These are phyloP conservation scores for Plecotus auritus DNA, from an alignment of 2,113 vertebrate genomes.

Conservation along the genomic window DNA sequence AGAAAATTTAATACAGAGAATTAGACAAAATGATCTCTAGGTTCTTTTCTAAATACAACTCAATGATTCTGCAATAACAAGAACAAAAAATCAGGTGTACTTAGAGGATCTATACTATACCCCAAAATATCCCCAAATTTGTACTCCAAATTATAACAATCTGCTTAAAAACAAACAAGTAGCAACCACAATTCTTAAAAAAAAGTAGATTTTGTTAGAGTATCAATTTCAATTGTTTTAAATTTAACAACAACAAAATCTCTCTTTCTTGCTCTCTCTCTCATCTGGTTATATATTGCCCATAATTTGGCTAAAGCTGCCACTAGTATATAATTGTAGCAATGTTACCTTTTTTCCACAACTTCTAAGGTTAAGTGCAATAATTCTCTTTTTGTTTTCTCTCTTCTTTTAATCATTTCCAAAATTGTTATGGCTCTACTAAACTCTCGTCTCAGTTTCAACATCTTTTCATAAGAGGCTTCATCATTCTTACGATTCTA, in stretches of 20 bases:
- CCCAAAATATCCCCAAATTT: background rate
- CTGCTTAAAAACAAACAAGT: background rate
- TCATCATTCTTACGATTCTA: constrained; percentile 96
- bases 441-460: constrained; percentile 92
- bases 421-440: constrained; percentile 94
- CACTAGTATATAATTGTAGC: background rate
- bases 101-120: background rate
- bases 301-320: background rate
- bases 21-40: background rate
- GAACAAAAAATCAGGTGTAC: background rate
- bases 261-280: background rate
- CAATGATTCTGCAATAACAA: background rate
- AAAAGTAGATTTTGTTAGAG: background rate
- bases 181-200: background rate
- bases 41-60: constrained; percentile 35
- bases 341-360: constrained; percentile 91
- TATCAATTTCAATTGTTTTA: background rate
- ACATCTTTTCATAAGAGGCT: constrained; percentile 95
- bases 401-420: constrained; percentile 96
- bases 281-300: background rate
- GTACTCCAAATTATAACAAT: background rate
- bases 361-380: constrained; percentile 94
- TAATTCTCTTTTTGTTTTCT: constrained; percentile 93
- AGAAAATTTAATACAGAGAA: constrained; percentile 13
- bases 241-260: background rate